Evolutionary conservation across 2,113 vertebrate genomes (phyloP).

Genomic region (Beaufortia kweichowensis): DNA sequence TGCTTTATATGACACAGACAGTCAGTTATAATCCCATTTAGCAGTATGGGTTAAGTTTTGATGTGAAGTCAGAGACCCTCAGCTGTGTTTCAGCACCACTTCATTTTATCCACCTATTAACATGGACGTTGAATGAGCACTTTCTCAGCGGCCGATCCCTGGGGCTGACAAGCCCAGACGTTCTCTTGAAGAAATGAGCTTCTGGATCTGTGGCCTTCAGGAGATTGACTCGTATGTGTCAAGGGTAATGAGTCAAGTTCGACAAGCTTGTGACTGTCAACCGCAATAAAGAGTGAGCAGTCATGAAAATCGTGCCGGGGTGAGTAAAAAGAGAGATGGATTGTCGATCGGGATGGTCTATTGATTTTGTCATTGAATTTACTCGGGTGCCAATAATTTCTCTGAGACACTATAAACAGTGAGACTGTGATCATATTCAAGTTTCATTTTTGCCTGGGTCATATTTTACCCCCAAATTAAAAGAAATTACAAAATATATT

Average conservation of each 20-base stretch:
- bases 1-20: too few species aligned
- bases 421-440: background rate
- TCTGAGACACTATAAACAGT: background rate
- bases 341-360: background rate
- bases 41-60: background rate
- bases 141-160: conserved; percentile 23
- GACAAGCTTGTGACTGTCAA: background rate
- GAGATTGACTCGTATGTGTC: conserved; percentile 20
- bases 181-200: background rate
- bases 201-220: conserved; percentile 15
- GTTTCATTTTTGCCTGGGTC: background rate
- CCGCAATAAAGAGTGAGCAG: background rate
- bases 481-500: background rate
- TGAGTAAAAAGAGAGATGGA: background rate
- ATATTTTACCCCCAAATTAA: background rate
- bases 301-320: background rate
- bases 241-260: conserved; percentile 20
- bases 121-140: conserved; percentile 13
- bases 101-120: conserved; percentile 19
- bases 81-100: conserved; percentile 9
- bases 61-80: background rate
- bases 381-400: background rate
- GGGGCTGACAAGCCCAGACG: conserved; percentile 22
- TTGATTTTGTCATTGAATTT: background rate
- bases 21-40: too few species aligned